Evolutionary conservation across 2,113 vertebrate genomes (phyloP), one percentile per base, ranked within the genome.

Genomic region (Mastomys coucha): DNA sequence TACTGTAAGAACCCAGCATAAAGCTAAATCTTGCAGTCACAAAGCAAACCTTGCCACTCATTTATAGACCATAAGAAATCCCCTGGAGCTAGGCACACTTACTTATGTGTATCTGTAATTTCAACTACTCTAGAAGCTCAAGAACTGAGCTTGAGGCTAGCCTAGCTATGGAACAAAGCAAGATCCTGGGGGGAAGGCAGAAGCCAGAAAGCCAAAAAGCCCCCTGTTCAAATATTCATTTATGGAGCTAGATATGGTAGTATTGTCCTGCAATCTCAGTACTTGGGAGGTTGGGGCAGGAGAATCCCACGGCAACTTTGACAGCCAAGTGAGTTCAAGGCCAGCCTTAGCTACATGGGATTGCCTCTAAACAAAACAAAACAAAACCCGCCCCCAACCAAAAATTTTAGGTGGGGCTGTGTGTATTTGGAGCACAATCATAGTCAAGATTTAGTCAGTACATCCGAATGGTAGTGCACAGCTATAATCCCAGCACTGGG

Each of bases 41-140:
- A 96, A 93, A 90, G 78, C n/a, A 97, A 95, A 93, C 65, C 45
- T 82, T 75, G 67, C 12, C 12, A 51, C 42, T 70, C 70, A 82
- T 90, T 88, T 92, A 36, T 49, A 24, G 72, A 63, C 75, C 75
- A 20, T n/a, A 69, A 93, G 73, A 78, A 51, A 70, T 49, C 31
- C 26, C 58, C 63, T 26, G 24, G 39, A 76, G n/a, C 10, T 11
- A 22, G 53, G 16, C 26, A 4, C 3, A 4, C 3, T 49, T 58
- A 4, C 3, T 49, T 58, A 33, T 26, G 5, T 20, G 5, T 31
- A 1, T 65, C 22, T 82, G 51, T 82, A 81, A 58, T 58, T 16
- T 31, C 77, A 82, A 31, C 24, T 31, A 39, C 60, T 69, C 9
- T 88, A 19, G 63, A 91, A 51, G 49, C 49, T 56, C 6, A 76